Percentiles rank a stretch among this genome's conserved stretches.
These are phyloP conservation scores for Dynastes grantii DNA, from an alignment of 2,888 invertebrate genomes.

Conservation along the genomic window DNA sequence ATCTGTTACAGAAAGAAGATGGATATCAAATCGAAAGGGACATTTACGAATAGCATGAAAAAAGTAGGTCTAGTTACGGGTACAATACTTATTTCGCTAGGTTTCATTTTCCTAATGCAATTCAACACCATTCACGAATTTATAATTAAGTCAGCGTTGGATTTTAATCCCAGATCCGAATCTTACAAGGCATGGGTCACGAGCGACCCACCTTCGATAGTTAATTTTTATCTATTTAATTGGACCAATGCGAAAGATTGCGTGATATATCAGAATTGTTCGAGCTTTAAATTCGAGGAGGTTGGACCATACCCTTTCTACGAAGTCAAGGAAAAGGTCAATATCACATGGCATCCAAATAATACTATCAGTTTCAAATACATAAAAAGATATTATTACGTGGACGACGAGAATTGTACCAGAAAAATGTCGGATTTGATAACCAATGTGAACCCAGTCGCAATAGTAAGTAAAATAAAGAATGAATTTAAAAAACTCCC, in stretches of 20 bases:
- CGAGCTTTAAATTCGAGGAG: constrained; percentile 74
- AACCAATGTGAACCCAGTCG: constrained; percentile 83
- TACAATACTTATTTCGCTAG: constrained; percentile 61
- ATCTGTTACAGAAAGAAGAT: constrained; percentile 7
- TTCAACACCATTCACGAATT: constrained; percentile 53
- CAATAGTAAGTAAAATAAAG: constrained; percentile 73
- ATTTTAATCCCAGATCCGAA: constrained; percentile 56
- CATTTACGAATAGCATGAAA: constrained; percentile 54
- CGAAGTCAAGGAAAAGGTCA: constrained; percentile 81
- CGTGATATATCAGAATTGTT: constrained; percentile 72
- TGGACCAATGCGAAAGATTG: constrained; percentile 73
- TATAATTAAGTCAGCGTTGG: constrained; percentile 54
- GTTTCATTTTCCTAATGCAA: constrained; percentile 62
- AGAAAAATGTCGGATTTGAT: constrained; percentile 81
- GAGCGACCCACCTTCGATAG: constrained; percentile 65
- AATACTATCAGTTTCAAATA: constrained; percentile 83
- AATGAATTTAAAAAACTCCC: not conserved
- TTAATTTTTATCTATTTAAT: constrained; percentile 67
- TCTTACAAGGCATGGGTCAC: constrained; percentile 65
- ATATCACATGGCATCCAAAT: constrained; percentile 80
- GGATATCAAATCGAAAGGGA: constrained; percentile 53
- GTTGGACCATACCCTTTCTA: constrained; percentile 79
- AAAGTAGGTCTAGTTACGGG: constrained; percentile 61
- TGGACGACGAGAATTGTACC: constrained; percentile 75
- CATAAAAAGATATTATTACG: constrained; percentile 80